Percentiles rank a stretch among this genome's conserved stretches.
Conservation (phyloP, 2,113 vertebrate species). For the Scytalopus superciliaris region DNA sequence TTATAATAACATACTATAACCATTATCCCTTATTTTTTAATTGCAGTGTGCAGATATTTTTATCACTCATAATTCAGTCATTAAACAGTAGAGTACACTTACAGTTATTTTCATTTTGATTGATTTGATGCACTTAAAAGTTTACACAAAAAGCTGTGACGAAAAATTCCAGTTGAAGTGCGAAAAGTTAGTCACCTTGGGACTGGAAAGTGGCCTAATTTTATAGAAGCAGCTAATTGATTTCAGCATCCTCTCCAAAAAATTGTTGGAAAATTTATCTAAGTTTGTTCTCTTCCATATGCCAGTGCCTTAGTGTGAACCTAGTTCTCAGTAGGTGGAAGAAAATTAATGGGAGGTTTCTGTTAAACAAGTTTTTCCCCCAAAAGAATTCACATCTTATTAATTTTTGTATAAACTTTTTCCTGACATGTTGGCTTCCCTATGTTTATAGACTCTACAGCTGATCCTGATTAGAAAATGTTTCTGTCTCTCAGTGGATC, state of each 20-base stretch:
- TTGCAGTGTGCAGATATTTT: not conserved
- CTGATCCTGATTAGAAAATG: not conserved
- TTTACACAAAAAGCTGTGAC: not conserved
- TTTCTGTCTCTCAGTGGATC: not conserved
- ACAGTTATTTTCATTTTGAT: not conserved
- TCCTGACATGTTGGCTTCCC: not conserved
- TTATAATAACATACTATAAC: not conserved
- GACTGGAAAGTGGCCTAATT: not conserved
- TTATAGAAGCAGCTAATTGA: not conserved
- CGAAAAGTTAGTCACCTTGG: not conserved
- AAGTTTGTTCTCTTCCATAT: not conserved
- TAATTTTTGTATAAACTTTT: not conserved
- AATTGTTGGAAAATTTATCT: not conserved
- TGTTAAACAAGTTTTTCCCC: not conserved
- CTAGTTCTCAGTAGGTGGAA: not conserved
- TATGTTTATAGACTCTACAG: not conserved
- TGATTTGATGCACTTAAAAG: not conserved
- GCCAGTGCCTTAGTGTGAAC: not conserved
- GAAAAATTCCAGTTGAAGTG: not conserved
- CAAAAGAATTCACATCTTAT: not conserved
- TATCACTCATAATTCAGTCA: not conserved
- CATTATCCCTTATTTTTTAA: constrained; percentile 3
- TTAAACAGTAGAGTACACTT: not conserved
- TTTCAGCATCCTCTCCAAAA: not conserved
- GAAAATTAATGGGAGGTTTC: not conserved